Conservation (phyloP, 2,888 invertebrate species). For the Macrosoma leucophasiata region DNA sequence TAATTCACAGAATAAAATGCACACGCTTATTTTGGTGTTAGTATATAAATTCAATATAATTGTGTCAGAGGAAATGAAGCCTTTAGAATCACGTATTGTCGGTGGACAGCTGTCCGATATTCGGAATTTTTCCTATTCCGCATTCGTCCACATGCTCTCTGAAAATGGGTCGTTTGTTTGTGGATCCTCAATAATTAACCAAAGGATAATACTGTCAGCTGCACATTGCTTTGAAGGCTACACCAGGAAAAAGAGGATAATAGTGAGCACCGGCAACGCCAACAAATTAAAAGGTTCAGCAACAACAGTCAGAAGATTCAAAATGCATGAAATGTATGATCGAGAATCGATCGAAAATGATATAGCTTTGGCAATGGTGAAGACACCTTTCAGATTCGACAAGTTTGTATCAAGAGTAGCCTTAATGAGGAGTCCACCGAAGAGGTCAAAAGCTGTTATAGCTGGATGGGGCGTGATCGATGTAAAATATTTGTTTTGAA, state of each 20-base stretch:
- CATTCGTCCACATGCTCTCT: slow-evolving; percentile 21
- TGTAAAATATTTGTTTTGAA: slow-evolving; percentile 23
- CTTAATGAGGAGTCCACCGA: slow-evolving; percentile 23
- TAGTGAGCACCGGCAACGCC: slow-evolving; percentile 25
- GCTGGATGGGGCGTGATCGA: slow-evolving; percentile 32
- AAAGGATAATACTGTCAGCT: slow-evolving; percentile 33
- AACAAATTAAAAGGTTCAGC: slow-evolving; percentile 16
- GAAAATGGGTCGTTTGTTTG: slow-evolving; percentile 22
- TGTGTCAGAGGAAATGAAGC: background rate
- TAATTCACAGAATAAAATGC: too few relatives aligned
- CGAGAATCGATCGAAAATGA: slow-evolving; percentile 15
- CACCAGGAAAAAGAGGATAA: background rate
- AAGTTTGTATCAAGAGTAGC: slow-evolving; percentile 20
- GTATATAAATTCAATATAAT: too few relatives aligned
- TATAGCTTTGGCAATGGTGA: slow-evolving; percentile 23
- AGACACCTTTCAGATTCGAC: slow-evolving; percentile 13
- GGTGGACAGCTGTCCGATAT: slow-evolving; percentile 23
- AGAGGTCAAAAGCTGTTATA: slow-evolving; percentile 16
- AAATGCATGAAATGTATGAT: slow-evolving; percentile 20
- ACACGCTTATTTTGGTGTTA: too few relatives aligned
- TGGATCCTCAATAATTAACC: slow-evolving; percentile 36
- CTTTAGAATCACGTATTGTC: slow-evolving; percentile 24
- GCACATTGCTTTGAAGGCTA: slow-evolving; percentile 34
- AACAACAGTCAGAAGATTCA: slow-evolving; percentile 1
- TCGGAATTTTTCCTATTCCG: slow-evolving; percentile 30